A percentile compares a stretch with the other conserved stretches of the same genome.
Conservation (phyloP, 2,888 invertebrate species). For the Troides aeacus region DNA sequence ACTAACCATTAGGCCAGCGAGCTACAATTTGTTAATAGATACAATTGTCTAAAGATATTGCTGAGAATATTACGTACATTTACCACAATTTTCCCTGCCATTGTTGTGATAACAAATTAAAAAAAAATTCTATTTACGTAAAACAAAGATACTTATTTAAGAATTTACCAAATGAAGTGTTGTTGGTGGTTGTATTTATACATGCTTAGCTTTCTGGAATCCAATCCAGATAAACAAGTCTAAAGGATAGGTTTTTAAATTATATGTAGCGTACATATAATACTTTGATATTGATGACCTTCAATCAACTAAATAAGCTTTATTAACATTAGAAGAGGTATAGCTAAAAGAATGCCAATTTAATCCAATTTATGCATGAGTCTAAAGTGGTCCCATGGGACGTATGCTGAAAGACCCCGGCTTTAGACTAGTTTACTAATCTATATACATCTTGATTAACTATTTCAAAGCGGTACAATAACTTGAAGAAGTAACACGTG, state of each 20-base stretch:
- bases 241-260: not conserved
- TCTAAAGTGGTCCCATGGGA: slow-evolving; percentile 59
- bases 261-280: not conserved
- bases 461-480: slow-evolving; percentile 51
- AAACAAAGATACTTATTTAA: too few species aligned
- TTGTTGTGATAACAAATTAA: too few species aligned
- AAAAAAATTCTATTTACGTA: too few species aligned
- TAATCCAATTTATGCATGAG: slow-evolving; percentile 71
- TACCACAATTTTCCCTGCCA: too few species aligned
- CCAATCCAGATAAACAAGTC: not conserved
- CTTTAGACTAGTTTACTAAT: slow-evolving; percentile 46
- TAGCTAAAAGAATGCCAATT: slow-evolving; percentile 63
- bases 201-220: too few species aligned
- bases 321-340: slow-evolving; percentile 60
- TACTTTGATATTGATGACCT: slow-evolving; percentile 40
- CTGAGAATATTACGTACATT: too few species aligned
- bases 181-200: too few species aligned
- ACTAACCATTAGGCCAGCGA: too few species aligned
- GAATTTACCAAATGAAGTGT: too few species aligned
- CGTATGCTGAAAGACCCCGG: slow-evolving; percentile 46
- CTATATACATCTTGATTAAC: slow-evolving; percentile 42
- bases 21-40: too few species aligned
- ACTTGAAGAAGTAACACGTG: slow-evolving; percentile 56
- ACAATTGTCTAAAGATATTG: too few species aligned
- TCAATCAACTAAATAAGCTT: slow-evolving; percentile 61